Evolutionary conservation across 1,140 invertebrate genomes (phyloP), one percentile per base, ranked within the genome.

Genomic region (Papilio helenus): DNA sequence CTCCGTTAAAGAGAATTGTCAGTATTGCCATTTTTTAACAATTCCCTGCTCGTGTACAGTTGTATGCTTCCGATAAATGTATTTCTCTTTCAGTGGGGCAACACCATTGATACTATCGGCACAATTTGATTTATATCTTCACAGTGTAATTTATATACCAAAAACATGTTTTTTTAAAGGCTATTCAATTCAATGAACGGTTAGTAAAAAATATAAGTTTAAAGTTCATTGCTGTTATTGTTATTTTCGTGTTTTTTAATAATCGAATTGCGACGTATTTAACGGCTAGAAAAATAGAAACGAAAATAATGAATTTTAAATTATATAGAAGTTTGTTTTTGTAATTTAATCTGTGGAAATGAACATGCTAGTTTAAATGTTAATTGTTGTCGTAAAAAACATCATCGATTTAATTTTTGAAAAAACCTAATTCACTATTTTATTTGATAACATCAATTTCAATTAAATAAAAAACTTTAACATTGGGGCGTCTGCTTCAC

Each of bases 41-140:
- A 83, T 86, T 88, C 83, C 86, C 89, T 90, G 91, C 93, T 92
- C 89, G 90, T 85, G 76, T 86, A 87, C 81, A 85, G 89, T 88
- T 88, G 90, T 93, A 81, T 87, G 82, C 85, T 86, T 86, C 86
- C 85, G 88, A 93, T 92, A 92, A 93, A 93, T 93, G 90, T 61
- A 86, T 77, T 77, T 80, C 80, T 79, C 86, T 88, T 90, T 90
- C 88, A 88, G 81, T 85, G 84, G 89, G 90, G 87, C 87, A 83
- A 85, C 83, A 82, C 82, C 84, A 89, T 87, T 90, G 87, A 89
- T 89, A 85, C 83, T 84, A 83, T 90, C 87, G 87, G 82, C 81
- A 88, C 81, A 68, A 76, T 72, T 87, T 93, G 91, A 93, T 93
- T 93, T 94, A 93, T 90, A 79, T 79, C 81, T 82, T 79, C 55